phyloP scores from a whole-genome alignment of 1,140 invertebrate genomes.

The Planococcus citri region DNA sequence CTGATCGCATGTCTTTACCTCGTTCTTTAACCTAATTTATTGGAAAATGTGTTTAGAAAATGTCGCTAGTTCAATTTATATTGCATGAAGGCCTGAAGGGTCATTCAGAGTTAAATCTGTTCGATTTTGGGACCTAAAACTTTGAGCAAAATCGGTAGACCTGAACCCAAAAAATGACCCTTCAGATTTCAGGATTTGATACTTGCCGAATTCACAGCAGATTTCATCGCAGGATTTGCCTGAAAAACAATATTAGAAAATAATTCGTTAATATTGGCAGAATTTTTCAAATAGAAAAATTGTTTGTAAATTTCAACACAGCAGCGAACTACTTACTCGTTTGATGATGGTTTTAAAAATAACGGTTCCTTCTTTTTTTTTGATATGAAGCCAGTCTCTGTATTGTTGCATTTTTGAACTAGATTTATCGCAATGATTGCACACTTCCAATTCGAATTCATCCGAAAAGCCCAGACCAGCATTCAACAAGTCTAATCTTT shows the following conservation, averaged over 20 bases:
- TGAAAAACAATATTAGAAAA: constrained; percentile 40
- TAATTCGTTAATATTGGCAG: constrained; percentile 33
- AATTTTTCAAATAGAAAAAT: too few species aligned
- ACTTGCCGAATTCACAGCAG: constrained; percentile 66
- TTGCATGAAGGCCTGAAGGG: too few species aligned
- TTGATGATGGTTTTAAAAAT: constrained; percentile 64
- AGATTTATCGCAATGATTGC: constrained; percentile 68
- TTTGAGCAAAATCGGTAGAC: too few species aligned
- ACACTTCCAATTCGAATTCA: constrained; percentile 85
- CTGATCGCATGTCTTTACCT: constrained; percentile 57
- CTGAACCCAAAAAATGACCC: too few species aligned
- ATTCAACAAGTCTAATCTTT: constrained; percentile 77
- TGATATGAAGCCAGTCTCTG: constrained; percentile 52
- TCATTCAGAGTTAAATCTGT: too few species aligned
- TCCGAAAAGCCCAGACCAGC: constrained; percentile 80
- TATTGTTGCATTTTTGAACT: constrained; percentile 64
- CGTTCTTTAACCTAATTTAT: constrained; percentile 53
- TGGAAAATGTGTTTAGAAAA: background rate
- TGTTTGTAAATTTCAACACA: background rate
- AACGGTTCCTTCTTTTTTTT: constrained; percentile 50
- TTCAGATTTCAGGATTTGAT: constrained; percentile 23
- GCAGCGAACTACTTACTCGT: constrained; percentile 42
- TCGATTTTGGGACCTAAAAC: too few species aligned
- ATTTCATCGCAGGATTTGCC: constrained; percentile 70
- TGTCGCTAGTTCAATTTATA: too few species aligned